Percentiles rank a stretch among this genome's conserved stretches.
These are phyloP conservation scores for Buceros bicornis DNA, from an alignment of 2,797 vertebrate species.

Conservation along the genomic window DNA sequence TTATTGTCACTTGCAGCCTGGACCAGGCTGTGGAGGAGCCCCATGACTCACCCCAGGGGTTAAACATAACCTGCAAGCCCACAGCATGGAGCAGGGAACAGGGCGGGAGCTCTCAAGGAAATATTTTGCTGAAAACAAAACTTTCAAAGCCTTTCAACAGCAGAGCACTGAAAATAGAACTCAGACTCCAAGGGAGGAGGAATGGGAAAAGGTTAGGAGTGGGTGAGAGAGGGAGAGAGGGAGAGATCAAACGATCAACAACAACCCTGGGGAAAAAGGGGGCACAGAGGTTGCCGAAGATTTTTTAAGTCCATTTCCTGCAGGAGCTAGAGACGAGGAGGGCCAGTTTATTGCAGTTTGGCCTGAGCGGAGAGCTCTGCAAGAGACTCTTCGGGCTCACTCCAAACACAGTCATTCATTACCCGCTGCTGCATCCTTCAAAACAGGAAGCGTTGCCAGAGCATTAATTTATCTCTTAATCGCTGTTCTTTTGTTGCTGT, in stretches of 20 bases:
- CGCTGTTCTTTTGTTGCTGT: conserved; percentile 64
- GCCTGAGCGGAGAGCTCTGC: conserved; percentile 35
- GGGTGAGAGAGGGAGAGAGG: conserved; percentile 20
- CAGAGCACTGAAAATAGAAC: conserved; percentile 72
- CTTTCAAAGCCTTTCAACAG: conserved; percentile 69
- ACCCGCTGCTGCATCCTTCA: conserved; percentile 70
- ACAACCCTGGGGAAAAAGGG: conserved; percentile 61
- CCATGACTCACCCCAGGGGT: background rate
- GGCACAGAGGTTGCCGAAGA: conserved; percentile 62
- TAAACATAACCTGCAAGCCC: background rate
- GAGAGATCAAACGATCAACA: conserved; percentile 55
- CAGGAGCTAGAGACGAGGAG: conserved; percentile 38
- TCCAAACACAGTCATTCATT: conserved; percentile 70
- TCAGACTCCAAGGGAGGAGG: conserved; percentile 62
- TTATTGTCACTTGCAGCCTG: background rate
- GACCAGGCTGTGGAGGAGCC: background rate
- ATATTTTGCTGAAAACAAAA: conserved; percentile 76
- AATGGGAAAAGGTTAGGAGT: conserved; percentile 64
- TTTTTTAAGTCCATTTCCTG: conserved; percentile 74
- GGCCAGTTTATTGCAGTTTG: conserved; percentile 45
- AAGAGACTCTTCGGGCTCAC: conserved; percentile 53
- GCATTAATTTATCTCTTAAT: conserved; percentile 79
- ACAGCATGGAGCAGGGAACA: background rate
- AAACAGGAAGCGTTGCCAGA: conserved; percentile 77
- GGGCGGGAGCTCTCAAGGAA: conserved; percentile 71